These are phyloP conservation scores for Oreochromis spilurus DNA, from an alignment of 2,113 vertebrate species.

Conservation along the genomic window DNA sequence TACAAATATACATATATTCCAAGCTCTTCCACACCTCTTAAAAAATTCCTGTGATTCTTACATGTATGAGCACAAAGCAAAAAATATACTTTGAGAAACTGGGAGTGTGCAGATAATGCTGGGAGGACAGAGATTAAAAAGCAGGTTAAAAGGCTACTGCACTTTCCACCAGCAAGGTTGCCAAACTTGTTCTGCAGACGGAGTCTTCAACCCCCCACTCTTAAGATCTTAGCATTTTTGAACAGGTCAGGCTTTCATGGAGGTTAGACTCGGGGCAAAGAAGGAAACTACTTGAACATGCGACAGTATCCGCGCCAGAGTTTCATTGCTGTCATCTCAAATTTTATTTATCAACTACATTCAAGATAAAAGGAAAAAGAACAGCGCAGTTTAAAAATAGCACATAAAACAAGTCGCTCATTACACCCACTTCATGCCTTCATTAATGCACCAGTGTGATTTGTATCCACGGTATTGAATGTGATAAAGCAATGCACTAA, in stretches of 20 bases:
- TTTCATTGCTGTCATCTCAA: neutral
- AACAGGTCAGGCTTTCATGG: slow-evolving; percentile 40
- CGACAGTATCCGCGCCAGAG: neutral
- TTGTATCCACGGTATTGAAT: neutral
- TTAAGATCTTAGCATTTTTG: slow-evolving; percentile 59
- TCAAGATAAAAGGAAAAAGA: neutral
- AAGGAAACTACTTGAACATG: slow-evolving; percentile 26
- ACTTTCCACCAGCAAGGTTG: slow-evolving; percentile 40
- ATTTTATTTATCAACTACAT: neutral
- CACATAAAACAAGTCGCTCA: neutral
- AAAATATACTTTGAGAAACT: neutral
- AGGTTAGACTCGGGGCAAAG: slow-evolving; percentile 53
- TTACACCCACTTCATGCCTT: neutral
- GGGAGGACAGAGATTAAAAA: slow-evolving; percentile 61
- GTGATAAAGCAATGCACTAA: neutral
- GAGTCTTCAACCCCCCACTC: slow-evolving; percentile 38
- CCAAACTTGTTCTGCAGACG: slow-evolving; percentile 56
- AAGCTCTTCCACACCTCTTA: neutral
- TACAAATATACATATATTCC: neutral
- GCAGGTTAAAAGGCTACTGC: slow-evolving; percentile 48
- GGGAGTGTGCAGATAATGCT: slow-evolving; percentile 34
- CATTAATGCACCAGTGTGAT: neutral
- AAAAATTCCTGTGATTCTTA: neutral
- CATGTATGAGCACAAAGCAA: neutral
- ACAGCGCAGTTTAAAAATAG: neutral